Conservation (phyloP, 2,888 invertebrate species). For the Epinotia brunnichana region DNA sequence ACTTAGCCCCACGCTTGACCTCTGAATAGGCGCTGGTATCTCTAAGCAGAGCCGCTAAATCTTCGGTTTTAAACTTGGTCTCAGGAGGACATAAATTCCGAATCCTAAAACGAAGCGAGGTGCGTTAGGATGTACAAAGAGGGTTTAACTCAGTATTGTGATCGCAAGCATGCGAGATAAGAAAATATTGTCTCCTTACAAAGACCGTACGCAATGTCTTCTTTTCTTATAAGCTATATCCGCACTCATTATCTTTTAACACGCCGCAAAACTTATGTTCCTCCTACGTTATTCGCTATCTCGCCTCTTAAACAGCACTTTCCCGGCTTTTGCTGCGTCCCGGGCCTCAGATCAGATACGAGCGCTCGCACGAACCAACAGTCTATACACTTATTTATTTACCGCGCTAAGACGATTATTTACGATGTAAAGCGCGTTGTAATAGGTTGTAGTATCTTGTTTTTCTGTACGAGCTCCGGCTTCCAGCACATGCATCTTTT, state of each 20-base stretch:
- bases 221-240: slow-evolving; percentile 71
- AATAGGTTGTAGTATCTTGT: slow-evolving; percentile 76
- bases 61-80: slow-evolving; percentile 69
- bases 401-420: slow-evolving; percentile 77
- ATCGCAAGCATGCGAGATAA: slow-evolving; percentile 66
- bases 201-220: slow-evolving; percentile 70
- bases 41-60: slow-evolving; percentile 70
- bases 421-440: slow-evolving; percentile 74
- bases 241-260: slow-evolving; percentile 80
- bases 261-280: slow-evolving; percentile 76
- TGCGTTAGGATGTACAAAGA: slow-evolving; percentile 69
- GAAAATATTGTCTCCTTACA: slow-evolving; percentile 70
- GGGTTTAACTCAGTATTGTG: slow-evolving; percentile 59
- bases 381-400: slow-evolving; percentile 80
- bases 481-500: slow-evolving; percentile 73
- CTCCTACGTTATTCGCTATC: slow-evolving; percentile 74
- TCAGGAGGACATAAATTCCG: slow-evolving; percentile 71
- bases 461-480: slow-evolving; percentile 67
- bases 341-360: slow-evolving; percentile 75
- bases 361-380: slow-evolving; percentile 62
- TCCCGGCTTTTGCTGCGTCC: slow-evolving; percentile 70
- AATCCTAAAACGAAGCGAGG: slow-evolving; percentile 66
- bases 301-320: slow-evolving; percentile 76
- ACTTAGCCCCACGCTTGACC: slow-evolving; percentile 60
- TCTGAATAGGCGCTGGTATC: slow-evolving; percentile 63